phyloP scores from a whole-genome alignment of 2,888 invertebrate species.

The Desoria tigrina region DNA sequence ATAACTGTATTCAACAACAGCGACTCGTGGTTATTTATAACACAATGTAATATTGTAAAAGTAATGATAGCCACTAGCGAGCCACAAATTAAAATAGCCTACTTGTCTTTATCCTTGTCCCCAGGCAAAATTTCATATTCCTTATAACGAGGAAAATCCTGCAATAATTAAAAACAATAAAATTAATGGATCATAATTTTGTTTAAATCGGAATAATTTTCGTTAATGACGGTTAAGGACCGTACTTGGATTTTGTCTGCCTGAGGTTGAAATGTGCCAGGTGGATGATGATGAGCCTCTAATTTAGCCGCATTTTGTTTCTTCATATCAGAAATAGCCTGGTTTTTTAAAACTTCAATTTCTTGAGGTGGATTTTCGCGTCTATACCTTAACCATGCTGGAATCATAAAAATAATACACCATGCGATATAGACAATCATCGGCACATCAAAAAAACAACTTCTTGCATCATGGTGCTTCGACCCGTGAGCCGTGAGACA shows the following conservation, averaged over 20 bases:
- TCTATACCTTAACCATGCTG: conserved; percentile 73
- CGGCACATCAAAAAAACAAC: too few species aligned
- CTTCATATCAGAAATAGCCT: conserved; percentile 71
- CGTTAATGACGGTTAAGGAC: too few species aligned
- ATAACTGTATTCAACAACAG: too few species aligned
- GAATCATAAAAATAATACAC: conserved; percentile 3
- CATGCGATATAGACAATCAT: conserved; percentile 6
- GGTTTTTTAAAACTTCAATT: conserved; percentile 71
- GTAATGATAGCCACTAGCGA: too few species aligned
- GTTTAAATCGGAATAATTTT: too few species aligned
- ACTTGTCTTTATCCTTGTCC: conserved; percentile 20
- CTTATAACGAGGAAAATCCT: conserved; percentile 62
- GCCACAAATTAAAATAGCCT: background rate
- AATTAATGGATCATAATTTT: conserved; percentile 12
- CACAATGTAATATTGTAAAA: too few species aligned
- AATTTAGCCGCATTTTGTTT: conserved; percentile 73
- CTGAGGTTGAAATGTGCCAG: conserved; percentile 51
- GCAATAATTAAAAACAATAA: background rate
- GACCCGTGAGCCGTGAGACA: too few species aligned
- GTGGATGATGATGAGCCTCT: conserved; percentile 61
- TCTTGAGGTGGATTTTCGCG: conserved; percentile 68
- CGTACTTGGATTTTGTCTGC: conserved; percentile 25
- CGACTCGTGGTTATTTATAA: too few species aligned
- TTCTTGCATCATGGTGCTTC: too few species aligned
- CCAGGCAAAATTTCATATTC: conserved; percentile 66